A percentile compares a stretch with the other conserved stretches of the same genome.
These are phyloP conservation scores for Lepidocyrtinus sp. DNA, from an alignment of 2,888 invertebrate species.

Conservation along the genomic window DNA sequence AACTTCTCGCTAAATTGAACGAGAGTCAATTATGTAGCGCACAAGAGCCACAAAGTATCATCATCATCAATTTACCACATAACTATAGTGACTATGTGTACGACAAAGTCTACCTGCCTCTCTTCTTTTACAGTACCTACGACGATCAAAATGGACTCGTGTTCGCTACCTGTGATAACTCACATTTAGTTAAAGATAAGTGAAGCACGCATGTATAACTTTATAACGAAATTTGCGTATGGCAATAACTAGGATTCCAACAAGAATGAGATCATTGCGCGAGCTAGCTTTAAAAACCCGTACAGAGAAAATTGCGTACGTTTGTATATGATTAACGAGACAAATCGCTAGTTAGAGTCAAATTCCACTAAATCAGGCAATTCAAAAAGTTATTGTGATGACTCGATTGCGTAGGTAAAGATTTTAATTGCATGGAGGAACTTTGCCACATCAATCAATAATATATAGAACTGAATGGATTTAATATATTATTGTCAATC, in stretches of 20 bases:
- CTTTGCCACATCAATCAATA: constrained; percentile 1
- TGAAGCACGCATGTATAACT: neutral
- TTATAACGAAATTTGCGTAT: neutral
- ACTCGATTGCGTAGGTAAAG: constrained; percentile 2
- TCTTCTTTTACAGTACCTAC: neutral
- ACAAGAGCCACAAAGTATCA: constrained; percentile 11
- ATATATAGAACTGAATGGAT: constrained; percentile 1
- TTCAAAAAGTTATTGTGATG: constrained; percentile 1
- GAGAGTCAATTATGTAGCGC: constrained; percentile 18
- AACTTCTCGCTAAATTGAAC: constrained; percentile 13
- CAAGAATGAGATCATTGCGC: neutral
- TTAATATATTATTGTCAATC: neutral
- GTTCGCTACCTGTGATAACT: constrained; percentile 40
- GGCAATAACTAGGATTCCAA: too few relatives aligned
- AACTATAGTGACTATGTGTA: neutral
- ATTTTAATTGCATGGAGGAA: constrained; percentile 18
- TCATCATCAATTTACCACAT: constrained; percentile 8
- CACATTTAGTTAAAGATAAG: constrained; percentile 31
- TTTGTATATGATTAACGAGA: constrained; percentile 9
- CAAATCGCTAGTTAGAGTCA: neutral
- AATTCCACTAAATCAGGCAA: constrained; percentile 15
- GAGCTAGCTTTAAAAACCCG: neutral
- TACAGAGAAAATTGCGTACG: constrained; percentile 10
- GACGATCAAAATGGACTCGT: neutral
- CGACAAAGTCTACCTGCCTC: constrained; percentile 21